Evolutionary conservation across 2,888 invertebrate genomes (phyloP).

Genomic region (Epicampocera succincta): DNA sequence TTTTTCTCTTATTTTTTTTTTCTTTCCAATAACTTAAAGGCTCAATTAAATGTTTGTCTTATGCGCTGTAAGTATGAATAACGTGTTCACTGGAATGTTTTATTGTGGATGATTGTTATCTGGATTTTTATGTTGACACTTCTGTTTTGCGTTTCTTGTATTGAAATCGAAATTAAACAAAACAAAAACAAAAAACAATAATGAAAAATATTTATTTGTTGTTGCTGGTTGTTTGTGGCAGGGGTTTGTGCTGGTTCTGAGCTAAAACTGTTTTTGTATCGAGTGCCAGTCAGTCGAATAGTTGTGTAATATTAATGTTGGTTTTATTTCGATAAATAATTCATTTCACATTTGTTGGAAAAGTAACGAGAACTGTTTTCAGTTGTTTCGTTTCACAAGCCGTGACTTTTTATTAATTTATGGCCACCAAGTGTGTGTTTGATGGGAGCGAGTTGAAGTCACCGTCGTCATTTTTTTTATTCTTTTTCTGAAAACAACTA

Average conservation of each 20-base stretch:
- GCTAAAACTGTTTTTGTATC: slow-evolving; percentile 2
- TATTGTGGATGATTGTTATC: slow-evolving; percentile 55
- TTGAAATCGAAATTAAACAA: no score
- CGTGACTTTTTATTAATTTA: slow-evolving; percentile 53
- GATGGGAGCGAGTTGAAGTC: neutral
- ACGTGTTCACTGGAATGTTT: slow-evolving; percentile 20
- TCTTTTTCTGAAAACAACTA: neutral
- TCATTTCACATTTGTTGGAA: slow-evolving; percentile 35
- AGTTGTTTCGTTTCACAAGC: slow-evolving; percentile 13
- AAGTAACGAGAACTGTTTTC: slow-evolving; percentile 9
- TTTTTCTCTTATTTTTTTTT: no score
- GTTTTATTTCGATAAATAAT: slow-evolving; percentile 45
- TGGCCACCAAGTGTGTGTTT: slow-evolving; percentile 47
- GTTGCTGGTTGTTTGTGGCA: neutral
- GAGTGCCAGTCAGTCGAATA: neutral
- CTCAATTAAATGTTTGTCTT: slow-evolving; percentile 35
- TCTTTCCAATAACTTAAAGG: slow-evolving; percentile 2
- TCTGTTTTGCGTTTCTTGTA: slow-evolving; percentile 51
- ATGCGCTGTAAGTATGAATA: slow-evolving; percentile 2
- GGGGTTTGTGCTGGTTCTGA: slow-evolving; percentile 2
- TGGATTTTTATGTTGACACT: slow-evolving; percentile 62
- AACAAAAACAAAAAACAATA: no score
- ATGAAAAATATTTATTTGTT: neutral
- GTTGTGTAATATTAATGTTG: slow-evolving; percentile 18
- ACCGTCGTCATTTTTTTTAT: slow-evolving; percentile 5